Conservation (phyloP, 2,888 invertebrate genomes). For the Ephialtes manifestator region DNA sequence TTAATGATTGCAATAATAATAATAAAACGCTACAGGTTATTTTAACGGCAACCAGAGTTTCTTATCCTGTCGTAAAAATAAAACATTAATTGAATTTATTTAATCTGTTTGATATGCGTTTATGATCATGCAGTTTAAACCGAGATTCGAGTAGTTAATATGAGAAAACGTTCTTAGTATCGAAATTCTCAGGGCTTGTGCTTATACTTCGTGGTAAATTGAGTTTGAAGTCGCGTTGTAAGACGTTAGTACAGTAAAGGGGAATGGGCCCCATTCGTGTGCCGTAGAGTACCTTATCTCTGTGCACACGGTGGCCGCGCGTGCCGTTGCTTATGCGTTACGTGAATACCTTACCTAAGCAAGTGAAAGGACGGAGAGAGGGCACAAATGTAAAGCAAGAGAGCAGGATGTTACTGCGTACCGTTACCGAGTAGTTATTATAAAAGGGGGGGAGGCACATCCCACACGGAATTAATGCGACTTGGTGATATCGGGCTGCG, state of each 20-base stretch:
- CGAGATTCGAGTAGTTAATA: slow-evolving; percentile 8
- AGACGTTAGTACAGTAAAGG: slow-evolving; percentile 78
- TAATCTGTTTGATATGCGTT: not conserved
- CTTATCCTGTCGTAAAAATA: not conserved
- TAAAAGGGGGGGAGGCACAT: slow-evolving; percentile 72
- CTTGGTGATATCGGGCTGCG: slow-evolving; percentile 79
- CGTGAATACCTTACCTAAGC: slow-evolving; percentile 85
- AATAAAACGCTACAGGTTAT: not conserved
- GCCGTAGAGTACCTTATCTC: slow-evolving; percentile 80
- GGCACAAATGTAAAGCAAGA: slow-evolving; percentile 31
- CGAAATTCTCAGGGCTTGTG: slow-evolving; percentile 36
- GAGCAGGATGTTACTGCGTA: slow-evolving; percentile 73
- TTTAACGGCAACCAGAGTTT: too few relatives aligned
- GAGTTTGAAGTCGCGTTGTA: slow-evolving; percentile 80
- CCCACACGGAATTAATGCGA: slow-evolving; percentile 80
- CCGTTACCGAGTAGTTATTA: slow-evolving; percentile 75
- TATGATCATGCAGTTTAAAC: not conserved
- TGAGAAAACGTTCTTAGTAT: slow-evolving; percentile 30
- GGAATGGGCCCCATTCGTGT: slow-evolving; percentile 65
- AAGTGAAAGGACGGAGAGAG: slow-evolving; percentile 8
- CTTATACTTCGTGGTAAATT: slow-evolving; percentile 71
- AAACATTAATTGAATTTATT: not conserved
- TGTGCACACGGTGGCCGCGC: slow-evolving; percentile 84
- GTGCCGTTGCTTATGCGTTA: slow-evolving; percentile 85
- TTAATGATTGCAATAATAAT: not conserved